Base-by-base conservation (phyloP, 2,888 invertebrate species). In the Gastrophysa polygoni region DNA sequence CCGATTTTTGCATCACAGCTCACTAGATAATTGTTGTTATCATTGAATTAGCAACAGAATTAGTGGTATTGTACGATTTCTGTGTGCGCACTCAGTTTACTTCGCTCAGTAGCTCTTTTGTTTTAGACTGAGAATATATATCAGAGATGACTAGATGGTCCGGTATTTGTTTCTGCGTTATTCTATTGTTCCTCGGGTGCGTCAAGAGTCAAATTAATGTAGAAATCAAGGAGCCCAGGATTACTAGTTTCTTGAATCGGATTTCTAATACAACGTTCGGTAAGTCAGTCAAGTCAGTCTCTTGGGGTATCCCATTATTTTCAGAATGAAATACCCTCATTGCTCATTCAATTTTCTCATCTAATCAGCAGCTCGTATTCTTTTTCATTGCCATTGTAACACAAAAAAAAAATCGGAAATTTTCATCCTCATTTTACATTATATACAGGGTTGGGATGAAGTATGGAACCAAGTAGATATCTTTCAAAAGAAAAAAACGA, bases 221-320 rank as follows among this genome's bases (percentile, higher is more conserved):
- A 17, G 71, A 71, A 47, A 63, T 73, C 28, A 61, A 67, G 55
- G 71, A 73, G 44, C 71, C 74, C 2, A 68, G 72, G 51, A 62
- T 75, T 29, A 70, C 70, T 16, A 71, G 69, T 38, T 71, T 76
- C 62, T 68, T 77, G 52, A 75, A 74, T 61, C 67, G 76, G 64
- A 71, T 76, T 32, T 73, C 76, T 5, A 75, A 76, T 57, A 76
- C 75, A 8, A 77, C 77, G 1, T 75, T 76, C 44, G 77, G 77
- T 76, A 64, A 73, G 75, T 62, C 43, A 10, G n/a, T n/a, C n/a
- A n/a, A n/a, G n/a, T n/a, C n/a, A n/a, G n/a, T n/a, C n/a, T n/a
- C n/a, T n/a, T n/a, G n/a, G n/a, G n/a, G n/a, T n/a, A n/a, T n/a
- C n/a, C n/a, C n/a, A n/a, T n/a, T n/a, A n/a, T n/a, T n/a, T n/a